These are phyloP conservation scores for Rutilus rutilus DNA, from an alignment of 2,113 vertebrate species.

Conservation along the genomic window DNA sequence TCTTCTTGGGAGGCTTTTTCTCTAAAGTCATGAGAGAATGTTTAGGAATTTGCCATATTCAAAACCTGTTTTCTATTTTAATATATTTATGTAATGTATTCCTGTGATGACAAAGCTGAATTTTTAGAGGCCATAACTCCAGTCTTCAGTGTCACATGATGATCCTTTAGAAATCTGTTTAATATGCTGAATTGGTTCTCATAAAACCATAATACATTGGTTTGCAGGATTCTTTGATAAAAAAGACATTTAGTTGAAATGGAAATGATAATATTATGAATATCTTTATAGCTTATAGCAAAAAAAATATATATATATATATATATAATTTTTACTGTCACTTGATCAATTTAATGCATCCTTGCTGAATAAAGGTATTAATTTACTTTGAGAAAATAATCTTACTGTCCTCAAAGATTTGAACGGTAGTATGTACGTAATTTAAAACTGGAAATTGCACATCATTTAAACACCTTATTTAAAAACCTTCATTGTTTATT, in stretches of 20 bases:
- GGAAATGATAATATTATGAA: neutral
- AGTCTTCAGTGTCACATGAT: too few relatives aligned
- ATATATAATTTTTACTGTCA: neutral
- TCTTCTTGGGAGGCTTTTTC: constrained; percentile 45
- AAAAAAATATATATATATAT: too few relatives aligned
- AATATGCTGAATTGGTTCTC: too few relatives aligned
- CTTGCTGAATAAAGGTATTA: neutral
- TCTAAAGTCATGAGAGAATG: constrained; percentile 49
- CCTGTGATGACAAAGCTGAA: too few relatives aligned
- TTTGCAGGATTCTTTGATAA: too few relatives aligned
- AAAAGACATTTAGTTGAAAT: too few relatives aligned
- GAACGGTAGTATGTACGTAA: neutral
- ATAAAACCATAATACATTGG: too few relatives aligned
- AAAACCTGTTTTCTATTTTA: neutral
- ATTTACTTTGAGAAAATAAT: neutral
- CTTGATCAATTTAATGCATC: neutral
- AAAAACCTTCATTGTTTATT: neutral
- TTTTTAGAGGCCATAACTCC: too few relatives aligned
- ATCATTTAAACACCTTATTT: neutral
- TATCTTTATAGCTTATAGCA: neutral
- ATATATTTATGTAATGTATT: too few relatives aligned
- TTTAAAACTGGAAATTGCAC: neutral
- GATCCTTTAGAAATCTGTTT: too few relatives aligned
- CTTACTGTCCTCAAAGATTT: neutral
- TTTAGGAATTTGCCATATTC: neutral